Base-by-base conservation (phyloP, 2,888 invertebrate species). In the Megamerina dolium region DNA sequence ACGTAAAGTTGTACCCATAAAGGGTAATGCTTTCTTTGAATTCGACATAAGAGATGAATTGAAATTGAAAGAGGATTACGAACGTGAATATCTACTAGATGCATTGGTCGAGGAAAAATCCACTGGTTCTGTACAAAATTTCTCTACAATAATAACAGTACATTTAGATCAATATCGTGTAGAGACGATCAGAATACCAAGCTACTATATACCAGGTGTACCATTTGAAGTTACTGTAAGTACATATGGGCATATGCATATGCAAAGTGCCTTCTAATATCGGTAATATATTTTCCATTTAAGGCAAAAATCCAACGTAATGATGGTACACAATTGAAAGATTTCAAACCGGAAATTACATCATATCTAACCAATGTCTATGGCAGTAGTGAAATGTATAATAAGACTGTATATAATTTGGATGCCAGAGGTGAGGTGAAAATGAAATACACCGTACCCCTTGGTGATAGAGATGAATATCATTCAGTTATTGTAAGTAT, bases 191-290 rank as follows among this genome's bases (percentile, higher is more conserved):
- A 82, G 87, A 59, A 85, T 91, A 17, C 87, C 93, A 0, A 87
- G 88, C 54, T 85, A 87, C 60, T 96, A 93, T 72, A 94, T 95
- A 70, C 94, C 96, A 1, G 90, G 89, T 17, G 77, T 97, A 30
- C 84, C 85, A 48, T 96, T 70, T 21, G 70, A 70, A 47, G 68
- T 67, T 2, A 61, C 66, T 10, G 70, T 70, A 40, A 55, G 56
- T 52, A 13, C 23, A 23, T 8, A 8, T 23, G 23, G 6, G n/a
- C n/a, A n/a, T n/a, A n/a, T n/a, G n/a, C n/a, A 0, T 30, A 16
- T 26, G 18, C 17, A 17, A 4, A 18, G 13, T 13, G 14, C 18
- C 33, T 14, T 14, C 12, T 3, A 13, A 4, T 13, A 5, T n/a
- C n/a, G n/a, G n/a, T n/a, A n/a, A n/a, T n/a, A n/a, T n/a, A n/a